Evolutionary conservation across 2,113 vertebrate species (phyloP).

Genomic region (Perccottus glenii): DNA sequence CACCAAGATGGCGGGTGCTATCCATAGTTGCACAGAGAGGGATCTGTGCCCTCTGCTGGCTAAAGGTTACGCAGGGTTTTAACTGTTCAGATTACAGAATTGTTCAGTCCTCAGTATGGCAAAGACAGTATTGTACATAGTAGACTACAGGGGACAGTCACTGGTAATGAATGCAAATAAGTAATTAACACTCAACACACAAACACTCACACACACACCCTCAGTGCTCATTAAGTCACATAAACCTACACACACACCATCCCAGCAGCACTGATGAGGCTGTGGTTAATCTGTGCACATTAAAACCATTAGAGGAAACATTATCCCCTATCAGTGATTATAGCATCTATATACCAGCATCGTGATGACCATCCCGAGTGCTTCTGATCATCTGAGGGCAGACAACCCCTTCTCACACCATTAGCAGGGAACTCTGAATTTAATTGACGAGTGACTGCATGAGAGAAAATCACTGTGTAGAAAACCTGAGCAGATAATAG

Average conservation of each 20-base stretch:
- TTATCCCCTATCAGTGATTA: slow-evolving; percentile 43
- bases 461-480: slow-evolving; percentile 5
- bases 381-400: slow-evolving; percentile 30
- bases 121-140: no score
- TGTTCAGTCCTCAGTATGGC: no score
- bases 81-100: no score
- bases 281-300: slow-evolving; percentile 50
- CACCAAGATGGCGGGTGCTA: no score
- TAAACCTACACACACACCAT: not conserved
- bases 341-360: slow-evolving; percentile 22
- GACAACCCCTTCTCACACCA: slow-evolving; percentile 6
- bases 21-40: no score
- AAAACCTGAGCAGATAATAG: slow-evolving; percentile 20
- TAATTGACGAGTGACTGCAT: slow-evolving; percentile 1
- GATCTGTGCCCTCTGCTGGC: no score
- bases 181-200: no score
- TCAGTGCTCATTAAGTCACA: not conserved
- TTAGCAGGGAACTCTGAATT: slow-evolving; percentile 22
- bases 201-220: not conserved
- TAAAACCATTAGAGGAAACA: slow-evolving; percentile 50
- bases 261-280: not conserved
- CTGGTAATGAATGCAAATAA: not conserved
- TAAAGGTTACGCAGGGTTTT: no score
- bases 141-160: no score
- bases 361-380: slow-evolving; percentile 17